These are phyloP conservation scores for Centropyge bicolor DNA, from an alignment of 2,797 vertebrate species.

Conservation along the genomic window DNA sequence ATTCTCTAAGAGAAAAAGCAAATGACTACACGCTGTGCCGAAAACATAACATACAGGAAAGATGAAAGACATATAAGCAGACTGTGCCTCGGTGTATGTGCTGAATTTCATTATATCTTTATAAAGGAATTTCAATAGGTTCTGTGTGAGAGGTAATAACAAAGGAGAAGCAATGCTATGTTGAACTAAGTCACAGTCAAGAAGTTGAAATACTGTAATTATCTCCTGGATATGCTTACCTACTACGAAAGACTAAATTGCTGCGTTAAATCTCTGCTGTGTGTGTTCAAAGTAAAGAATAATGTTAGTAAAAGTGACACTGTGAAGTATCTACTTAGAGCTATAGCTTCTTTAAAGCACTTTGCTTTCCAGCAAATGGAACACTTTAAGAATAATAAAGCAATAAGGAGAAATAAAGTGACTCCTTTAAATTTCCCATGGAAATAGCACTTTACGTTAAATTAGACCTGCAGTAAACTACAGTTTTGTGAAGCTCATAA, in stretches of 20 bases:
- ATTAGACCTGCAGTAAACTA: conserved; percentile 28
- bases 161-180: conserved; percentile 63
- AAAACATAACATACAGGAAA: conserved; percentile 44
- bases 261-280: conserved; percentile 56
- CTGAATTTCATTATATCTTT: conserved; percentile 41
- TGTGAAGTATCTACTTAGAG: conserved; percentile 48
- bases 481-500: conserved; percentile 27
- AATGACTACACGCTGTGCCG: conserved; percentile 44
- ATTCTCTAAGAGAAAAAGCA: conserved; percentile 42
- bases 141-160: conserved; percentile 49
- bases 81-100: not conserved
- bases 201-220: conserved; percentile 69
- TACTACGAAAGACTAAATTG: conserved; percentile 61
- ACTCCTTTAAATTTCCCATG: conserved; percentile 23
- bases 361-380: conserved; percentile 45
- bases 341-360: conserved; percentile 42
- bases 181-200: conserved; percentile 61
- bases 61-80: conserved; percentile 28
- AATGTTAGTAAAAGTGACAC: conserved; percentile 53
- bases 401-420: conserved; percentile 36
- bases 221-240: conserved; percentile 63
- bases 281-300: conserved; percentile 55
- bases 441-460: conserved; percentile 26
- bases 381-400: conserved; percentile 48
- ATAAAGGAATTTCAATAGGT: conserved; percentile 57